A percentile compares a stretch with the other conserved stretches of the same genome.
These are phyloP conservation scores for Hyaena hyaena DNA, from an alignment of 2,113 vertebrate species.

Conservation along the genomic window DNA sequence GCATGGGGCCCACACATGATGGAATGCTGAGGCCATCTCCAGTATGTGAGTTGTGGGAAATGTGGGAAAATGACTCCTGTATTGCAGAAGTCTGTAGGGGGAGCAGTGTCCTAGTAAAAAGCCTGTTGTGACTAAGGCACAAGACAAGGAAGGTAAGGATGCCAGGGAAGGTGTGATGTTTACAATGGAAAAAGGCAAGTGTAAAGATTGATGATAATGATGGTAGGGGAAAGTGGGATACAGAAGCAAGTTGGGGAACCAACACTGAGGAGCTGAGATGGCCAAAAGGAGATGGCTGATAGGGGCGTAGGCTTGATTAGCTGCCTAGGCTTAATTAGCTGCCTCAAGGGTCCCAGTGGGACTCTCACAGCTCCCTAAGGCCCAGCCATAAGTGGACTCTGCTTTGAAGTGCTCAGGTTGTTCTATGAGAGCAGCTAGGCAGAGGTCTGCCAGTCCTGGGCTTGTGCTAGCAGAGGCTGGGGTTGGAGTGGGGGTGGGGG, in stretches of 20 bases:
- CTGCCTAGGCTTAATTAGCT: background rate
- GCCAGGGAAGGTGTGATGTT: background rate
- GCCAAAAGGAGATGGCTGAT: background rate
- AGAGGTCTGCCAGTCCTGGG: background rate
- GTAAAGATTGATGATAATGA: background rate
- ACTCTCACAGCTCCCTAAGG: background rate
- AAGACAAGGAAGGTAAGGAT: background rate
- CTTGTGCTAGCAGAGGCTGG: background rate
- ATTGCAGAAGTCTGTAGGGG: background rate
- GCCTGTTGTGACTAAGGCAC: background rate
- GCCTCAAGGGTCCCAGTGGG: background rate
- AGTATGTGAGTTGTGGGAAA: background rate
- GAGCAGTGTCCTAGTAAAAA: background rate
- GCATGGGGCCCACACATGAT: no score
- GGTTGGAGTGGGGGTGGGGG: background rate
- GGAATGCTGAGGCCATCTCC: background rate
- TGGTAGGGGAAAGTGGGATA: fast-evolving
- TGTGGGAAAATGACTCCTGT: background rate
- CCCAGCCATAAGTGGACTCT: no score
- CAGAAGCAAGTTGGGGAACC: background rate
- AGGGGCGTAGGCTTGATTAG: background rate
- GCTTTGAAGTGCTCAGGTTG: background rate
- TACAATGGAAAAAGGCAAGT: background rate
- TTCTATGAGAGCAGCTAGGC: background rate
- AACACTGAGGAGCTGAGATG: background rate